Evolutionary conservation across 2,113 vertebrate genomes (phyloP).

Genomic region (Centropristis striata): DNA sequence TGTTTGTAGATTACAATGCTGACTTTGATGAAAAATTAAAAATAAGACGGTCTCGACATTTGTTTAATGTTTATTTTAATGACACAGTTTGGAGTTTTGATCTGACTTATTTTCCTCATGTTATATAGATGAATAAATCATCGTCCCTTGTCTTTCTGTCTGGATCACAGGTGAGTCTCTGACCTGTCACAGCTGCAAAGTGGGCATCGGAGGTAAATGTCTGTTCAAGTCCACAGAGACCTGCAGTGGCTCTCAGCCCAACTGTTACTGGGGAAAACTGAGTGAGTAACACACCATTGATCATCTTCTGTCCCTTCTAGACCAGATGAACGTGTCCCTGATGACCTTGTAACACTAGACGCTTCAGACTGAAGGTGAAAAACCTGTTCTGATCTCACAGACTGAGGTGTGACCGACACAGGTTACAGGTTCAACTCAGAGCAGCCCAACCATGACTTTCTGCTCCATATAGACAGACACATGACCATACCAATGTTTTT

Average conservation of each 20-base stretch:
- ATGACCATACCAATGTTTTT: too few relatives aligned
- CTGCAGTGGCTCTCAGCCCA: conserved; percentile 13
- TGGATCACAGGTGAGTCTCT: conserved; percentile 38
- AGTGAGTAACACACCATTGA: conserved; percentile 18
- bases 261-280: conserved; percentile 39
- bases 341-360: not conserved
- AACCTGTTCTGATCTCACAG: not conserved
- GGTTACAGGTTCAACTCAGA: not conserved
- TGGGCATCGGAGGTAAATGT: conserved; percentile 15
- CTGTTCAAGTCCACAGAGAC: not conserved
- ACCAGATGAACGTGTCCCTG: not conserved
- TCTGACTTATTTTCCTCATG: not conserved
- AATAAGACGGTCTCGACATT: not conserved
- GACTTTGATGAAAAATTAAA: not conserved
- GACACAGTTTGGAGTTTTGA: not conserved
- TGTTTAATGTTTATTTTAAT: not conserved
- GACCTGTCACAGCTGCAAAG: conserved; percentile 33
- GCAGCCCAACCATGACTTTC: not conserved
- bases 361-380: not conserved
- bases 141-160: not conserved
- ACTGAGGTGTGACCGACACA: not conserved
- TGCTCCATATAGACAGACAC: not conserved
- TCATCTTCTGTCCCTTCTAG: not conserved
- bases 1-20: too few relatives aligned
- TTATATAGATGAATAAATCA: not conserved